Base-by-base conservation (phyloP, 2,113 vertebrate genomes). In the Anas platyrhynchos region DNA sequence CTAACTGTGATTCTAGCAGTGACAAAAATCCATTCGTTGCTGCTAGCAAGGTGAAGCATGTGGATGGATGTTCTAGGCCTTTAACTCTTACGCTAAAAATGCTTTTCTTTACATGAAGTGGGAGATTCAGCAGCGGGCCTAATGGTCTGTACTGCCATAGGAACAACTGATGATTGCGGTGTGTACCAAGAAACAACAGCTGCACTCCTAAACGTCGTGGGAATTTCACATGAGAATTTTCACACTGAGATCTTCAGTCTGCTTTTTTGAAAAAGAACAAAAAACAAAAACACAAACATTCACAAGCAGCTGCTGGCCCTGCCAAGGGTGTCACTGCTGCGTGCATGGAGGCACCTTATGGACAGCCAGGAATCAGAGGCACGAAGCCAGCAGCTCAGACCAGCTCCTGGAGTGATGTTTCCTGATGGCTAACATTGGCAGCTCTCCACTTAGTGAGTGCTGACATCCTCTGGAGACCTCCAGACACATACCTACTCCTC, bases 341-440 rank as follows among this genome's bases (percentile, higher is more conserved):
- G 50, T 7, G 25, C n/a, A 59, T 63, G 1, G 5, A 84, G 46
- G 66, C 50, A 65, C 44, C 86, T 92, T 10, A 38, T 38, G 34
- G 32, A 71, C 17, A 29, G 18, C 15, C 46, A 48, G 9, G 56
- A 48, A 88, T 21, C 44, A 58, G 11, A 50, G 11, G 25, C 68
- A 25, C 11, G 13, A 27, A 74, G 50, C 16, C 16, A 75, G 55
- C 65, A 83, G 76, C 50, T 83, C 93, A 77, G 62, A 80, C 7
- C 41, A 77, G 63, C 55, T 78, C n/a, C 86, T 31, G 46, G 6
- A n/a, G 13, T n/a, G 36, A 34, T 4, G 25, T 11, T 34, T 73
- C 34, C 38, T n/a, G 52, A 43, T 5, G 20, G 56, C 13, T 38
- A 59, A 10, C 0, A 0, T 1, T 4, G 0, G 48, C 83, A 81